phyloP scores from a whole-genome alignment of 2,113 vertebrate species.

The Macquaria australasica region DNA sequence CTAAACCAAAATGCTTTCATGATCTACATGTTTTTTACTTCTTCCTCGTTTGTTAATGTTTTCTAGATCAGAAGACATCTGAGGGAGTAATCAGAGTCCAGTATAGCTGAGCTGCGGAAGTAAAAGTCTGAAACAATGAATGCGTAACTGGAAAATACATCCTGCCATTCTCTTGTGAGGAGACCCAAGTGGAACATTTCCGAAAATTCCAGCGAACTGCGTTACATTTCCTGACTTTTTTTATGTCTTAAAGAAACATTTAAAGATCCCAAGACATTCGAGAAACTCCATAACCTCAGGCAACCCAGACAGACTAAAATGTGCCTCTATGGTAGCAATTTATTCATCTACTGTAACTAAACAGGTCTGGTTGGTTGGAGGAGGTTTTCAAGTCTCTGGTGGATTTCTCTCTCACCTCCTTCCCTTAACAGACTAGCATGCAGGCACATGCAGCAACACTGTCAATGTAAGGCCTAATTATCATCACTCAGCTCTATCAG shows the following conservation, averaged over 20 bases:
- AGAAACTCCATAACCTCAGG: background rate
- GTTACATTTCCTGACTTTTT: background rate
- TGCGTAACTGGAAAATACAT: background rate
- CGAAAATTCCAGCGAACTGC: background rate
- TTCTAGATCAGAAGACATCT: background rate
- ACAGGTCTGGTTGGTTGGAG: background rate
- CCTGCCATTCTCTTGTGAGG: background rate
- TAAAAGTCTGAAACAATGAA: background rate
- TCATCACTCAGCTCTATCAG: background rate
- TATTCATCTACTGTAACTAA: background rate
- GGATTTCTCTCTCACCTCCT: background rate
- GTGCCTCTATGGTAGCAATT: background rate
- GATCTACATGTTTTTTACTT: no score
- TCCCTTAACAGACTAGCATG: background rate
- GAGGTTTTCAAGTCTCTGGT: background rate
- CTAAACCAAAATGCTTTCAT: background rate
- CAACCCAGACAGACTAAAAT: background rate
- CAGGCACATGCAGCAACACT: background rate
- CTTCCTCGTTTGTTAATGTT: background rate
- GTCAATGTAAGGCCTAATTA: constrained; percentile 11
- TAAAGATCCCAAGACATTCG: background rate
- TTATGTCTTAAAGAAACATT: background rate
- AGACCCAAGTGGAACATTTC: background rate
- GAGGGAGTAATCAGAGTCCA: background rate
- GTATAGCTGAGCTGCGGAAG: background rate